Base-by-base conservation (phyloP, 2,888 invertebrate genomes). In the Pristionchus mayeri region DNA sequence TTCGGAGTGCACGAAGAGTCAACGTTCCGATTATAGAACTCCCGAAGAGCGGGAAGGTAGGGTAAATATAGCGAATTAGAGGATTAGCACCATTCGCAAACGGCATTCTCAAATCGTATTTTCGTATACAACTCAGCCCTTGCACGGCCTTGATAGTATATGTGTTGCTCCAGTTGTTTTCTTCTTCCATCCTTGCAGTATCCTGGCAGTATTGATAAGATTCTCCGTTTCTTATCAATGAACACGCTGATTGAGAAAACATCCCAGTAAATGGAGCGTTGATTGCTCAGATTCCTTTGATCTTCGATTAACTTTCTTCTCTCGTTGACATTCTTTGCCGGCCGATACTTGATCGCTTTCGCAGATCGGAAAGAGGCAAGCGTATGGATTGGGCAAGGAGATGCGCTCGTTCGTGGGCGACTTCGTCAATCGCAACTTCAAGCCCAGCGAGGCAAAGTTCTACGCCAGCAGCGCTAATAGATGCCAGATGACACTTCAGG, bases 401-500 rank as follows among this genome's bases (percentile, higher is more conserved):
- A 37, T 90, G 30, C 84, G 90, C 16, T 82, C 82, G 57, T 90
- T 90, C 78, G 84, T 88, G 9, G 88, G 88, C 11, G 81, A 24
- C 2, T 34, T 60, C 9, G 24, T 81, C 37, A 16, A 54, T 37
- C 4, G 76, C 9, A 89, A 89, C 79, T 90, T 85, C 83, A 78
- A 87, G 44, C 84, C 88, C 21, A 82, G 84, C 0, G 27, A 90
- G 85, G 89, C 87, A 40, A 87, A 88, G 63, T 90, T 88, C 83
- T 89, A 85, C 84, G 86, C 87, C 13, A 88, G 88, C 34, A 87
- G 87, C 57, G 90, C 91, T 16, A 87, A 89, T 67, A 82, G 91
- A 52, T 90, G 89, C 80, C 91, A 90, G 82, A 89, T 88, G 89
- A 90, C 90, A 18, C 85, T 91, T 34, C 90, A 89, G 87, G 89